Base-by-base conservation (phyloP, 30 jellyfish, hydroid and myxozoan species). In the Nemopilema nomurai region DNA sequence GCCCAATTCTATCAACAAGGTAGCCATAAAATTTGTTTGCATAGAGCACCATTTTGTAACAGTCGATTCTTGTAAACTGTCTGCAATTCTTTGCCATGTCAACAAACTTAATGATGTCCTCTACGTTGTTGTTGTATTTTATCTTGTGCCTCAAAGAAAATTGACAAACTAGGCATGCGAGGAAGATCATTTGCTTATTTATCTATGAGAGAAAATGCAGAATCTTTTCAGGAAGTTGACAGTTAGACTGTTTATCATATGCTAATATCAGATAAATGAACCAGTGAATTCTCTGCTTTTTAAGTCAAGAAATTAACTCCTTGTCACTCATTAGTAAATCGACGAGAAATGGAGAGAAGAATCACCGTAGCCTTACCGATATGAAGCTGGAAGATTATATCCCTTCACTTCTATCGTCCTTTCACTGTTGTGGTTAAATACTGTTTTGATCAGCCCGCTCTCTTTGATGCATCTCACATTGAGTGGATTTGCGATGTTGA, bases 51-150 rank as follows among this genome's bases (percentile, higher is more conserved):
- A 31, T 21, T 63, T 22, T 8, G 19, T 41, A 30, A 28, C 89
- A 80, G 13, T 30, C 68, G 28, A 62, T 22, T 31, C 77, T 80
- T 19, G 81, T 63, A 49, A 20, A 51, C 89, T 80, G 89, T 20
- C 68, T 28, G 64, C 89, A 80, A 24, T 25, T 13, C 1, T 20
- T 49, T 1, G 81, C 64, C 33, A n/a, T 8, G 74, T 65, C 26
- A 8, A 80, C 74, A 24, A 80, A 28, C 27, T 24, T 21, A 0
- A 9, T 67, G 52, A 80, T 49, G 23, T 28, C 53, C 1, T 31
- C 19, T 7, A 65, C 24, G 28, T 31, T 51, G 17, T 23, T 49
- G 1, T 32, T 18, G 69, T 80, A 80, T 8, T 28, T 30, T n/a
- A 80, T 31, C 7, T 28, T 31, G 26, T 26, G 22, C 69, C 83